Base-by-base conservation (phyloP, 2,888 invertebrate species). In the Hypsopygia costalis region DNA sequence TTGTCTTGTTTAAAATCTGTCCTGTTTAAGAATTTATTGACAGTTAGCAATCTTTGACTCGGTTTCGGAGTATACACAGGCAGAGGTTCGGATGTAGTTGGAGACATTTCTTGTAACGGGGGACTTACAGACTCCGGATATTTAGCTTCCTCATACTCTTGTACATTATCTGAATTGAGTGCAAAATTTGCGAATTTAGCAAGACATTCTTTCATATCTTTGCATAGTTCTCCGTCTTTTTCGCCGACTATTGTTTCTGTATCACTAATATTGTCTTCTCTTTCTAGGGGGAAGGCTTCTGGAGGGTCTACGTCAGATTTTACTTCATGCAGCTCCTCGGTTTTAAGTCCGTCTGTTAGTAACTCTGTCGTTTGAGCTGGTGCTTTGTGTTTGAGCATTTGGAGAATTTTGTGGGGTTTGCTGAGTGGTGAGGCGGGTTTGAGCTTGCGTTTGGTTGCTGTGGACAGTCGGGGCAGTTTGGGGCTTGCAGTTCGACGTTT, bases 31-130 rank as follows among this genome's bases (percentile, higher is more conserved):
- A 82, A 69, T 12, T 82, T 86, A 25, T 71, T 82, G 0, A 81
- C 79, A 0, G 76, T 55, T 1, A 83, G 36, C 1, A 85, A 36
- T 39, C 82, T 57, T 39, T 80, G 81, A 16, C 55, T 77, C 0
- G 81, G 70, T 39, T 85, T 85, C 0, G 79, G 76, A 0, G 69
- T 63, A 22, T 74, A 87, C 0, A 76, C 70, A 0, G 83, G 81
- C 54, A 71, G 61, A 0, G 80, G 70, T 44, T 81, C 86, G 0
- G 77, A 62, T 0, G 75, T 75, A 0, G 82, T 81, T 0, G 89
- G 89, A 0, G 88, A 88, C 71, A 80, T 75, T 37, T 87, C 83
- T 36, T 88, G 88, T 0, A 89, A 36, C 0, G 88, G 89, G 0
- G 89, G 88, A 40, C 88, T 88, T 0, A 83, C 71, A 0, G 88